Percentiles rank a stretch among this genome's conserved stretches.
Conservation (phyloP, 1,140 invertebrate genomes). For the Pseudomyrmex pallidus region DNA sequence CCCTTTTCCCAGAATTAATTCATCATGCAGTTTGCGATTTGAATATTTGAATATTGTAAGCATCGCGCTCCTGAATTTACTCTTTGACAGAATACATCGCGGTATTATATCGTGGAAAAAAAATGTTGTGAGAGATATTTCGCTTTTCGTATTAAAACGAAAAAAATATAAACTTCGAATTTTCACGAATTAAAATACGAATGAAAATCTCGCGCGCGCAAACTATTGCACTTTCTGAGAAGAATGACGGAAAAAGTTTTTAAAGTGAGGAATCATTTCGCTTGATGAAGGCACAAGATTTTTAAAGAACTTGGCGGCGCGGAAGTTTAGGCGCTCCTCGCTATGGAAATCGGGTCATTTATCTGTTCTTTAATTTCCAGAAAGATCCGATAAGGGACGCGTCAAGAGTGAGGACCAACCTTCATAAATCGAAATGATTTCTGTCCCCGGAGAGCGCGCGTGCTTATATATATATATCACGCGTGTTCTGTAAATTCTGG, state of each 20-base stretch:
- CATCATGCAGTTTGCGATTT: not conserved
- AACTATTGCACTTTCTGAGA: too few species aligned
- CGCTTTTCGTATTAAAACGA: constrained; percentile 8
- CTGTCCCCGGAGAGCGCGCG: not conserved
- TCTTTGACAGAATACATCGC: constrained; percentile 1
- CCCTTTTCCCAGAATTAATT: constrained; percentile 1
- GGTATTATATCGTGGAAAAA: not conserved
- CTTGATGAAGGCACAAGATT: too few species aligned
- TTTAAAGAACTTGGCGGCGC: not conserved
- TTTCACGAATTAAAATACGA: not conserved
- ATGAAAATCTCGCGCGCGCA: too few species aligned
- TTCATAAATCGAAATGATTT: constrained; percentile 39
- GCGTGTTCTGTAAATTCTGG: constrained; percentile 53
- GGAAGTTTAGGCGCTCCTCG: not conserved
- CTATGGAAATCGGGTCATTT: not conserved
- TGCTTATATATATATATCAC: constrained; percentile 8
- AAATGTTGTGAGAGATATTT: constrained; percentile 2
- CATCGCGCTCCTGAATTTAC: not conserved
- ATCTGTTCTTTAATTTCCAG: constrained; percentile 22
- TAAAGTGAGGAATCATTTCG: too few species aligned
- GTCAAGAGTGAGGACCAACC: constrained; percentile 6
- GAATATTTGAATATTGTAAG: not conserved
- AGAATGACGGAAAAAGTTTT: too few species aligned
- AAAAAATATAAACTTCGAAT: not conserved
- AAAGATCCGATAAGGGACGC: constrained; percentile 8